A percentile compares a stretch with the other conserved stretches of the same genome.
Conservation (phyloP, 2,797 vertebrate species). For the Micrastur ruficollis region DNA sequence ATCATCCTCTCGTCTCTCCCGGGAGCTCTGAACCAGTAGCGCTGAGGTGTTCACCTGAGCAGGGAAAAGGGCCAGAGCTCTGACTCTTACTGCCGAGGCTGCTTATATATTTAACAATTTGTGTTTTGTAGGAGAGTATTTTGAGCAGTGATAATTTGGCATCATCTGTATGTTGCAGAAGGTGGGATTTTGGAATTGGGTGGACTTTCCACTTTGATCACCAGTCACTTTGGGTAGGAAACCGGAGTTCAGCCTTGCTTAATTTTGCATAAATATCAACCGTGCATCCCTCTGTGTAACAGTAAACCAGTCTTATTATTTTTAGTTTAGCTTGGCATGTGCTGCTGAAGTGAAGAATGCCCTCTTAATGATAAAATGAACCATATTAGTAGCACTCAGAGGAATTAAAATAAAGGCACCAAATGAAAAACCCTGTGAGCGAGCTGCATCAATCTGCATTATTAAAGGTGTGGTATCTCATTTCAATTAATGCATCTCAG, state of each 20-base stretch:
- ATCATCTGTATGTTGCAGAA: background rate
- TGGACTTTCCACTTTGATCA: background rate
- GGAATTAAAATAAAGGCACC: slow-evolving; percentile 27
- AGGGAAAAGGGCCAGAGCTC: background rate
- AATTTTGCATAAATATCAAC: background rate
- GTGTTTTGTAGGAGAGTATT: background rate
- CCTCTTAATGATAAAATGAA: background rate
- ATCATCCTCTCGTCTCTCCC: background rate
- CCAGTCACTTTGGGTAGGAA: background rate
- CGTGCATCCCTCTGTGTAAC: background rate
- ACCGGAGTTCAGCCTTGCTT: background rate
- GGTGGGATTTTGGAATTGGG: background rate
- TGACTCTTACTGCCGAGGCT: background rate
- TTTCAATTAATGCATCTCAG: slow-evolving; percentile 67
- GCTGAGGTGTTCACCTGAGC: background rate
- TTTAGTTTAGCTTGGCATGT: background rate
- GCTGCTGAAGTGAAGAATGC: background rate
- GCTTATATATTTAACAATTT: background rate
- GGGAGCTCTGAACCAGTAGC: background rate
- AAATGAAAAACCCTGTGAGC: background rate
- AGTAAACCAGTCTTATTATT: background rate
- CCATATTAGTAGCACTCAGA: background rate
- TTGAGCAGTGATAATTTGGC: background rate
- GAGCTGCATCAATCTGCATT: slow-evolving; percentile 66
- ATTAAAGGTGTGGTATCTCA: slow-evolving; percentile 74